Evolutionary conservation across 92 coral and sea anemone genomes (phyloP).

Genomic region (Metridium senile): DNA sequence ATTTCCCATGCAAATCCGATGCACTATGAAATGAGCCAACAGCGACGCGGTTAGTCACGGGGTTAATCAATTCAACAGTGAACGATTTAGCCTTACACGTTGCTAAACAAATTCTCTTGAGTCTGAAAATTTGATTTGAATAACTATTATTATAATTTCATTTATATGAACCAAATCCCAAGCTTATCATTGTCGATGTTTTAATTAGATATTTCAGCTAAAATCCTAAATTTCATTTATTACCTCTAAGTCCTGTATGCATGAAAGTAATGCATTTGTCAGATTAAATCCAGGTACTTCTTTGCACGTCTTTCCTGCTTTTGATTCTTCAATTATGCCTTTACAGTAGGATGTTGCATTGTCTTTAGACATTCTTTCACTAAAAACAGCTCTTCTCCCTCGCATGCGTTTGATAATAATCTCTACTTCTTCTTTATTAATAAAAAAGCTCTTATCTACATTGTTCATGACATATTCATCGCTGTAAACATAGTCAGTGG

Average conservation of each 20-base stretch:
- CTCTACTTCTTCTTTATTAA: constrained; percentile 8
- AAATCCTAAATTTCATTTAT: not conserved
- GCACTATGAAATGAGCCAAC: no score
- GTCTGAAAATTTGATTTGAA: no score
- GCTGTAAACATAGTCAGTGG: no score
- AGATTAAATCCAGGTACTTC: constrained; percentile 46
- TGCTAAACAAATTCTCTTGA: no score
- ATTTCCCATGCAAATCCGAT: no score
- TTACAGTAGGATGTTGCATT: constrained; percentile 62
- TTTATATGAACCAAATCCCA: not conserved
- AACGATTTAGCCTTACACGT: no score
- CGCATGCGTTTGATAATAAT: constrained; percentile 18
- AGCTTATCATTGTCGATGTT: no score
- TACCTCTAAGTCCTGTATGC: constrained; percentile 57
- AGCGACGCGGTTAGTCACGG: no score
- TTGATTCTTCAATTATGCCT: constrained; percentile 35
- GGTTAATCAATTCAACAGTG: no score
- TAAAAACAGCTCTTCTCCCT: constrained; percentile 31
- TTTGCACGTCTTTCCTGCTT: constrained; percentile 52
- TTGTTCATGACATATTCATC: constrained; percentile 63
- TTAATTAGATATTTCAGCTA: no score
- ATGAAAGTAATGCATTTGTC: constrained; percentile 29
- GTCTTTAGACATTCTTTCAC: constrained; percentile 25
- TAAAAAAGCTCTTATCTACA: constrained; percentile 30
- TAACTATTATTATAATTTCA: no score